Percentiles rank a stretch among this genome's conserved stretches.
These are phyloP conservation scores for Cynopterus brachyotis DNA, from an alignment of 2,113 vertebrate genomes.

Conservation along the genomic window DNA sequence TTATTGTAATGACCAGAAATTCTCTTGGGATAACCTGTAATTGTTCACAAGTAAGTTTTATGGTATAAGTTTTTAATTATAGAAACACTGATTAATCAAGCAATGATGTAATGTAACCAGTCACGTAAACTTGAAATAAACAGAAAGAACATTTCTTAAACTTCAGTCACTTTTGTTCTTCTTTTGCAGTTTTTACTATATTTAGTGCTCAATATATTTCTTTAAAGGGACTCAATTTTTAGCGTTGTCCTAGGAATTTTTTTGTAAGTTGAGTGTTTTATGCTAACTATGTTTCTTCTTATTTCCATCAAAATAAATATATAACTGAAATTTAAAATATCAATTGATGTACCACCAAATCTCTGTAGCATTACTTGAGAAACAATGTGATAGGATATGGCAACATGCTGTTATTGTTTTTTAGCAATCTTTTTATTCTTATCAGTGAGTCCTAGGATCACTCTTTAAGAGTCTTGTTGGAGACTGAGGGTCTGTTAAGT, in stretches of 20 bases:
- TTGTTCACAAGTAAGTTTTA: conserved; percentile 33
- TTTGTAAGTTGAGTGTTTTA: conserved; percentile 32
- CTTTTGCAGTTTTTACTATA: conserved; percentile 31
- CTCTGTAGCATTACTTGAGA: not conserved
- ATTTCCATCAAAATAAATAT: conserved; percentile 26
- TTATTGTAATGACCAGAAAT: conserved; percentile 25
- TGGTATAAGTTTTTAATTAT: not conserved
- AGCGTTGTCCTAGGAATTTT: conserved; percentile 30
- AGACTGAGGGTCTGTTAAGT: not conserved
- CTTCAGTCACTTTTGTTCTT: not conserved
- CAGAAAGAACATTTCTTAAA: conserved; percentile 17
- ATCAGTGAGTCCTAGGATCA: not conserved
- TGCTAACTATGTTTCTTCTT: conserved; percentile 41
- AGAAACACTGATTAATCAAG: conserved; percentile 19
- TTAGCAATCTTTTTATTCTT: not conserved
- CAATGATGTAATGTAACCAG: not conserved
- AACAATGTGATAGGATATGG: not conserved
- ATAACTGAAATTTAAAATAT: conserved; percentile 41
- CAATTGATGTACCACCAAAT: not conserved
- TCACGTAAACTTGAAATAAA: conserved; percentile 46
- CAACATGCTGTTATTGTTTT: not conserved
- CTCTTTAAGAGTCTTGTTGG: not conserved
- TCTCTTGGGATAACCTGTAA: not conserved
- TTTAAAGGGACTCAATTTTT: conserved; percentile 36
- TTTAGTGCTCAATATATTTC: conserved; percentile 9